Conservation (phyloP, 2,888 invertebrate genomes). For the Pterobdella sp. region DNA sequence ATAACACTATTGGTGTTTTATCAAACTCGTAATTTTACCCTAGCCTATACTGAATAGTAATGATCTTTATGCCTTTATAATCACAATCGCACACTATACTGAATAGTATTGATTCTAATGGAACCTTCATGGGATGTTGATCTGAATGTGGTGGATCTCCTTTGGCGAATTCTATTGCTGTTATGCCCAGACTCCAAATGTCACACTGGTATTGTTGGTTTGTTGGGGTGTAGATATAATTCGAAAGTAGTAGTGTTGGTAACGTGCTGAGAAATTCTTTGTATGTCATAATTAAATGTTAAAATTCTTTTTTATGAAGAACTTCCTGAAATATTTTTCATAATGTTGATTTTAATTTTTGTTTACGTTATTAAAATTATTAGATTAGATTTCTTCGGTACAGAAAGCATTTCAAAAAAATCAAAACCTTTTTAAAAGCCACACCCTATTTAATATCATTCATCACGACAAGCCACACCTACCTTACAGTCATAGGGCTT, state of each 20-base stretch:
- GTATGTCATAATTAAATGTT: background rate
- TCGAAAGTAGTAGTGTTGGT: background rate
- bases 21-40: too few relatives aligned
- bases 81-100: too few relatives aligned
- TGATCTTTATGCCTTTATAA: too few relatives aligned
- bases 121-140: conserved; percentile 85
- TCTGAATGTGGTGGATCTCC: conserved; percentile 98
- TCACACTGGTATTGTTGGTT: conserved; percentile 61
- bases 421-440: too few relatives aligned
- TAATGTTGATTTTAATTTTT: background rate
- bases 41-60: too few relatives aligned
- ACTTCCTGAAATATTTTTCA: background rate
- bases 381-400: too few relatives aligned
- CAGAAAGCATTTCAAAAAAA: too few relatives aligned
- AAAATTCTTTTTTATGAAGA: too few relatives aligned
- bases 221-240: background rate
- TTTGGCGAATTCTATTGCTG: conserved; percentile 89
- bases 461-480: too few relatives aligned
- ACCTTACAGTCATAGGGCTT: conserved; percentile 85
- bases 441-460: too few relatives aligned
- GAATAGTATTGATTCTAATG: too few relatives aligned
- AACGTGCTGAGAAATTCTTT: background rate
- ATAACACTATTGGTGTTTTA: too few relatives aligned
- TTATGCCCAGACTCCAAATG: conserved; percentile 93
- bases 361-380: background rate